Conservation (phyloP, 2,888 invertebrate species). For the Drosophila aldrichi region DNA sequence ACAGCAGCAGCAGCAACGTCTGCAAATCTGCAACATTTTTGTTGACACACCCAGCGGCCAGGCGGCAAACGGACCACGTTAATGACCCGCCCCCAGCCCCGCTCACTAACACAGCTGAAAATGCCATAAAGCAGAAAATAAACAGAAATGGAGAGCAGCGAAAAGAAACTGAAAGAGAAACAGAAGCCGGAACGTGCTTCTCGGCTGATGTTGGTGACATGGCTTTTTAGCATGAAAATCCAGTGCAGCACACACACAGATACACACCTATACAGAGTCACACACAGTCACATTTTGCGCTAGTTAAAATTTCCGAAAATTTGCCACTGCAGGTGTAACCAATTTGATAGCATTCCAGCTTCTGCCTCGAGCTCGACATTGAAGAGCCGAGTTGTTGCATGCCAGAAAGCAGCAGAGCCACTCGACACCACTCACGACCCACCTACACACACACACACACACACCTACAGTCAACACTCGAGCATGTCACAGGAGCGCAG, state of each 20-base stretch:
- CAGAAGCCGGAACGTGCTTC: constrained; percentile 31
- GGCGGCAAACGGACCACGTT: constrained; percentile 63
- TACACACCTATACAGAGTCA: constrained; percentile 4
- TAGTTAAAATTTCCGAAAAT: constrained; percentile 76
- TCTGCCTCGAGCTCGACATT: constrained; percentile 7
- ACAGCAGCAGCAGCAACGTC: constrained; percentile 46
- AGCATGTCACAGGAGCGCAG: constrained; percentile 38
- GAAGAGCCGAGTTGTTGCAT: constrained; percentile 10
- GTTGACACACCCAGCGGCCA: constrained; percentile 63
- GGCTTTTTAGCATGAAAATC: constrained; percentile 60
- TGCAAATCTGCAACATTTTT: constrained; percentile 77
- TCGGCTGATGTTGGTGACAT: constrained; percentile 44
- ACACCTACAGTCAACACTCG: constrained; percentile 26
- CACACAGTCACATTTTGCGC: constrained; percentile 35
- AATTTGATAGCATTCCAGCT: constrained; percentile 54
- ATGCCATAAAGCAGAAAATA: constrained; percentile 68
- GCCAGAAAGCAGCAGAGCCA: constrained; percentile 5
- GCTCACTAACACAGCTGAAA: constrained; percentile 54
- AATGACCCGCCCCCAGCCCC: constrained; percentile 40
- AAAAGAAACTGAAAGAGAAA: constrained; percentile 40
- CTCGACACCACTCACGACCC: constrained; percentile 25
- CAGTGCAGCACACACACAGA: constrained; percentile 29
- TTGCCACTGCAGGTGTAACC: constrained; percentile 69
- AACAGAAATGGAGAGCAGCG: constrained; percentile 47
- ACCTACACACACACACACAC: neutral